Evolutionary conservation across 2,888 invertebrate genomes (phyloP).

Genomic region (Cryptus armator): DNA sequence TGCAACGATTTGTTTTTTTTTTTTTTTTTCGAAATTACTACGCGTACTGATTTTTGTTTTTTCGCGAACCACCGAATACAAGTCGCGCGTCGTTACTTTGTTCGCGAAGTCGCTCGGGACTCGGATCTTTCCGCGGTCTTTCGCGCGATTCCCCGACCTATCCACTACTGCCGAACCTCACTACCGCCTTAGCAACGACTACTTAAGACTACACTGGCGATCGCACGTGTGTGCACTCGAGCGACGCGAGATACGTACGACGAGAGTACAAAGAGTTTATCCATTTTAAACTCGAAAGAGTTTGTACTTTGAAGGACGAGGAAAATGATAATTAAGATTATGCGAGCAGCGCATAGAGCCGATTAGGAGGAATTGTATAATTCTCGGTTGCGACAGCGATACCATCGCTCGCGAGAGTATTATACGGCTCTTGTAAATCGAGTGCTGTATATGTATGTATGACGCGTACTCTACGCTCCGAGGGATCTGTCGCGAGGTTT

Average conservation of each 20-base stretch:
- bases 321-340: not conserved
- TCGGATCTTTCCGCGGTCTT: not conserved
- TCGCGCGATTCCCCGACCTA: slow-evolving; percentile 27
- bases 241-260: not conserved
- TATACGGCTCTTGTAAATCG: not conserved
- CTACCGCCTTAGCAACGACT: not conserved
- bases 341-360: not conserved
- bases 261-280: not conserved
- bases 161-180: slow-evolving; percentile 5
- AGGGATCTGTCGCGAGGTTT: not conserved
- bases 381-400: not conserved
- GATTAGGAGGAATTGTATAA: not conserved
- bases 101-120: not conserved
- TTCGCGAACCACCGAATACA: not conserved
- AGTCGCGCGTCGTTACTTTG: not conserved
- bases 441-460: not conserved
- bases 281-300: not conserved
- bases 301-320: not conserved
- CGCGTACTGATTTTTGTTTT: not conserved
- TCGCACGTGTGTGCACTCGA: slow-evolving; percentile 4
- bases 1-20: not conserved
- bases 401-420: not conserved
- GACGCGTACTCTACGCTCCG: not conserved
- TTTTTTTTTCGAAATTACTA: not conserved
- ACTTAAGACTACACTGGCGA: not conserved